Evolutionary conservation across 1,140 invertebrate genomes (phyloP).

Genomic region (Heliconius hermathena): DNA sequence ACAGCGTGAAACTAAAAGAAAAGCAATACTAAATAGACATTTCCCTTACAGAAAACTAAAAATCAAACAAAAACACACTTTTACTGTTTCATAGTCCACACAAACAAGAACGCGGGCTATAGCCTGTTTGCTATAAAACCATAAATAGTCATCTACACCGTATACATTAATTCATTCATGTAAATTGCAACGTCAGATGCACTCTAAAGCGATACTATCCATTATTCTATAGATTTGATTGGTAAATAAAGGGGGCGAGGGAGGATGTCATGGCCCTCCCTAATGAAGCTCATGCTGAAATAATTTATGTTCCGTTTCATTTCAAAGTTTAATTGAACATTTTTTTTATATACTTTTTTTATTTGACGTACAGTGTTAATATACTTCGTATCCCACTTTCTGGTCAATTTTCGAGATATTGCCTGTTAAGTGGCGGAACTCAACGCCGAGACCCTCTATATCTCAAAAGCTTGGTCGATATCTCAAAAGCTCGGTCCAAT

Average conservation of each 20-base stretch:
- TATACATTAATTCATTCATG: not conserved
- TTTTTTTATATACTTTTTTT: not conserved
- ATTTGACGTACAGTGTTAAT: not conserved
- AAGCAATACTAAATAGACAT: no score
- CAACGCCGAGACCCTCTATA: no score
- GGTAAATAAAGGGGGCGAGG: slow-evolving; percentile 1
- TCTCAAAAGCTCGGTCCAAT: no score
- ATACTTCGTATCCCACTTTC: not conserved
- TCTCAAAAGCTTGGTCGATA: no score
- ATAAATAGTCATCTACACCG: not conserved
- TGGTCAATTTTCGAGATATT: not conserved
- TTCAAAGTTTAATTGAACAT: not conserved
- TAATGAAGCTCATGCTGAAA: not conserved
- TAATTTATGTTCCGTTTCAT: slow-evolving; percentile 1
- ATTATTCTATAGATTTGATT: slow-evolving; percentile 8
- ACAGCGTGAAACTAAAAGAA: no score
- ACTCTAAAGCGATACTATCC: not conserved
- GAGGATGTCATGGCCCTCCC: not conserved
- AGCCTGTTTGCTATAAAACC: not conserved
- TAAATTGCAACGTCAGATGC: slow-evolving; percentile 12
- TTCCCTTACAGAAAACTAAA: no score
- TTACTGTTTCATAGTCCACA: no score
- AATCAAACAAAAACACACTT: no score
- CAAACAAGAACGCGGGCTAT: no score
- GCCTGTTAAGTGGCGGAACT: no score